Conservation (phyloP, 2,113 vertebrate genomes). For the Oriolus oriolus region DNA sequence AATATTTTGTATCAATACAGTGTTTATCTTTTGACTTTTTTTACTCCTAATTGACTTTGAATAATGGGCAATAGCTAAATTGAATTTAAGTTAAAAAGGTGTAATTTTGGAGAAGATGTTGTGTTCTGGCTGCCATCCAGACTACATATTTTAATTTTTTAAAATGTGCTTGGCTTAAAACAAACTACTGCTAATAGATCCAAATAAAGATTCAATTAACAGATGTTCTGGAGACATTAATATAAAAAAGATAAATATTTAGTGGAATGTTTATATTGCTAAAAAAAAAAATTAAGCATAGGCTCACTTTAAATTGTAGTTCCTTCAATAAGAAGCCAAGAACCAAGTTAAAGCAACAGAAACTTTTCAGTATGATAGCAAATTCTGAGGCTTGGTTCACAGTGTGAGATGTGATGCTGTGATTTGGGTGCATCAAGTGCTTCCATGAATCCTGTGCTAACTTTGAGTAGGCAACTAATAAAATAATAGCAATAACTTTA, state of each 20-base stretch:
- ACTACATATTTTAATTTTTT: neutral
- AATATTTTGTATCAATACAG: neutral
- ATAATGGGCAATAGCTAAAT: neutral
- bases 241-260: conserved; percentile 19
- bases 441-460: neutral
- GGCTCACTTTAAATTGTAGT: neutral
- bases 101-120: neutral
- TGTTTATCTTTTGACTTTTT: neutral
- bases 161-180: neutral
- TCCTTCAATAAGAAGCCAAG: neutral
- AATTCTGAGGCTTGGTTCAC: neutral
- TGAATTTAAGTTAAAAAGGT: neutral
- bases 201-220: conserved; percentile 20
- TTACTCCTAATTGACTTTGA: neutral
- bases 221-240: neutral
- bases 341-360: neutral
- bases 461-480: neutral
- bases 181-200: neutral
- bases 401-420: neutral
- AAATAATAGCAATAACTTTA: neutral
- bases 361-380: neutral
- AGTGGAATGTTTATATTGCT: neutral
- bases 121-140: neutral
- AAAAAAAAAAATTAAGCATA: neutral
- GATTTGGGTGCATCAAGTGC: neutral